Evolutionary conservation across 2,797 vertebrate species (phyloP), one percentile per base, ranked within the genome.

Genomic region (Chelon labrosus): DNA sequence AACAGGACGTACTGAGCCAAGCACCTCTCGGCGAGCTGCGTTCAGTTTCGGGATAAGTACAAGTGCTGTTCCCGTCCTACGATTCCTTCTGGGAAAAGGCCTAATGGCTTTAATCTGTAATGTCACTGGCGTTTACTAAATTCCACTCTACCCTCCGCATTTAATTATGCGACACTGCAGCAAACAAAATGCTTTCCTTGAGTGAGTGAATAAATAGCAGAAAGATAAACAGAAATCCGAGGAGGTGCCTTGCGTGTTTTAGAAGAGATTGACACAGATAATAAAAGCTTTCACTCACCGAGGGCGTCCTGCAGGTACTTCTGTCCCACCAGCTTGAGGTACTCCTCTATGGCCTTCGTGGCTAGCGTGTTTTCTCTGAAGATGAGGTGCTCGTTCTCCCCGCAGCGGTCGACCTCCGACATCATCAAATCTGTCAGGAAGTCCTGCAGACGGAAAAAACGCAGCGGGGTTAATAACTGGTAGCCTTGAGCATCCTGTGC

Each of bases 341-440:
- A 99, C 70, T 99, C 98, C 90, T 99, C 98, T 0, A 99, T 99
- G 65, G 98, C 98, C 94, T 99, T 99, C 38, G 98, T 99, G 74
- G 97, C 98, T 41, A 99, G 88, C 0, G 98, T 99, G 90, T 99
- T 99, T 92, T 99, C 98, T 85, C 98, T 95, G 94, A 99, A 99
- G 90, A 99, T 98, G 85, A 99, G 97, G 90, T 99, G 98, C 91
- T 99, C 98, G 2, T 99, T 99, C 88, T 99, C 98, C 37, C 98
- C 98, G 9, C 98, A 99, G 85, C 98, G 96, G 90, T 99, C 97
- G 79, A 99, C 97, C 93, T 99, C 98, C 0, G 98, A 98, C 97
- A 99, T 99, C 98, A 99, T 99, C 91, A 99, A 88, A 87, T 99
- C 98, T 0, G 97, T 99, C 90, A 99, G 96, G 93, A 99, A 99